Evolutionary conservation across 2,888 invertebrate species (phyloP).

Genomic region (Hoplodrina ambigua): DNA sequence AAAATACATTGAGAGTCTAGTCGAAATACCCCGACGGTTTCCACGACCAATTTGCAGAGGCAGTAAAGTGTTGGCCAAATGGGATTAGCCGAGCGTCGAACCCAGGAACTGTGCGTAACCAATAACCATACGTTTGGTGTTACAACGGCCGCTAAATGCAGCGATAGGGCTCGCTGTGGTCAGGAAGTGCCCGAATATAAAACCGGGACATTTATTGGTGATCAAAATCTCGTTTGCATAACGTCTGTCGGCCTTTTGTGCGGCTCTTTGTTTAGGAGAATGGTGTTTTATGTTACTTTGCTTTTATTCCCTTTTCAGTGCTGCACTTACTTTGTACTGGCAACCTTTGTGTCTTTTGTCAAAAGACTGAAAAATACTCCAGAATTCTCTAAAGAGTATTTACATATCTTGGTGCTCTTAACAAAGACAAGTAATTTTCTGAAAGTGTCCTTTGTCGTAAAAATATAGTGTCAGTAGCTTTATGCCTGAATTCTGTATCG

Average conservation of each 20-base stretch:
- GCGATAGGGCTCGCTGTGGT: constrained; percentile 40
- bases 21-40: constrained; percentile 43
- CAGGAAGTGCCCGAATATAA: constrained; percentile 45
- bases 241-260: constrained; percentile 31
- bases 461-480: constrained; percentile 31
- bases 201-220: constrained; percentile 37
- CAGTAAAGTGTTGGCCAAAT: constrained; percentile 56
- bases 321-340: constrained; percentile 42
- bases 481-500: constrained; percentile 25
- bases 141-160: constrained; percentile 49
- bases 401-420: constrained; percentile 32
- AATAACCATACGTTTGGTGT: constrained; percentile 59
- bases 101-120: constrained; percentile 43
- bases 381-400: constrained; percentile 35
- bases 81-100: constrained; percentile 60
- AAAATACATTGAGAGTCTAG: constrained; percentile 38
- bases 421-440: constrained; percentile 45
- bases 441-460: constrained; percentile 45
- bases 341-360: constrained; percentile 37
- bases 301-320: constrained; percentile 32
- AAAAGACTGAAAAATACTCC: constrained; percentile 40
- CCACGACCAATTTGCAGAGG: constrained; percentile 54
- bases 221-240: constrained; percentile 54
- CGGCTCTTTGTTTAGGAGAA: constrained; percentile 29
- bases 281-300: constrained; percentile 12